A percentile compares a stretch with the other conserved stretches of the same genome.
Conservation (phyloP, 2,888 invertebrate species). For the Dicyrtoma fusca region DNA sequence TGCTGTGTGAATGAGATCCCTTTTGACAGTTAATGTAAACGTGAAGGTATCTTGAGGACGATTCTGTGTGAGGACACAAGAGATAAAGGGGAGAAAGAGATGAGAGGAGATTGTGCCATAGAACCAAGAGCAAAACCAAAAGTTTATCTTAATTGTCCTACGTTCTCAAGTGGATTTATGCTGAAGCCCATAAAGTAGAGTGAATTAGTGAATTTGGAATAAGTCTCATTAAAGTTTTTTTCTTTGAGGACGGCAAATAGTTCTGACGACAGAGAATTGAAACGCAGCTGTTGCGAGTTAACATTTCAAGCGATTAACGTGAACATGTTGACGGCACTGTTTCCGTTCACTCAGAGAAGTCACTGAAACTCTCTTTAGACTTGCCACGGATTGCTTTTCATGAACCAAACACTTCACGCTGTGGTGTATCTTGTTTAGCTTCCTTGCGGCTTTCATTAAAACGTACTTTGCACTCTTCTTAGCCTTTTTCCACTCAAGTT, state of each 20-base stretch:
- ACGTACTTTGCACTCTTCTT: conserved; percentile 27
- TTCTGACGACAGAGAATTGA: conserved; percentile 57
- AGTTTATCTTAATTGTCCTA: too few relatives aligned
- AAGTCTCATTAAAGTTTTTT: conserved; percentile 50
- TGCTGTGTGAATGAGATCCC: too few relatives aligned
- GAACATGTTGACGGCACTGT: conserved; percentile 57
- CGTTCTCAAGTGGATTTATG: not conserved
- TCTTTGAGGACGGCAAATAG: conserved; percentile 54
- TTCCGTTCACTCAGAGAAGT: conserved; percentile 44
- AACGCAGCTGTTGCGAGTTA: conserved; percentile 57
- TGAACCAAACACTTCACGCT: conserved; percentile 23
- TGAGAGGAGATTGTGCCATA: too few relatives aligned
- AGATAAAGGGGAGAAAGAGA: too few relatives aligned
- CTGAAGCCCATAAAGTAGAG: conserved; percentile 12
- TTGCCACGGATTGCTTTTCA: conserved; percentile 22
- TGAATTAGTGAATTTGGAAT: conserved; percentile 44
- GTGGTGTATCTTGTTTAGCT: conserved; percentile 18
- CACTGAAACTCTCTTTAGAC: conserved; percentile 20
- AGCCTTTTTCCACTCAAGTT: conserved; percentile 10
- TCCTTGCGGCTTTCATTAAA: conserved; percentile 19
- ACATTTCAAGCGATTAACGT: conserved; percentile 57
- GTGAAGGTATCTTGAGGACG: too few relatives aligned
- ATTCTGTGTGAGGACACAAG: too few relatives aligned
- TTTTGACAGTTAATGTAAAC: too few relatives aligned
- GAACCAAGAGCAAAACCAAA: too few relatives aligned